These are phyloP conservation scores for Nibea albiflora DNA, from an alignment of 2,113 vertebrate species.

Conservation along the genomic window DNA sequence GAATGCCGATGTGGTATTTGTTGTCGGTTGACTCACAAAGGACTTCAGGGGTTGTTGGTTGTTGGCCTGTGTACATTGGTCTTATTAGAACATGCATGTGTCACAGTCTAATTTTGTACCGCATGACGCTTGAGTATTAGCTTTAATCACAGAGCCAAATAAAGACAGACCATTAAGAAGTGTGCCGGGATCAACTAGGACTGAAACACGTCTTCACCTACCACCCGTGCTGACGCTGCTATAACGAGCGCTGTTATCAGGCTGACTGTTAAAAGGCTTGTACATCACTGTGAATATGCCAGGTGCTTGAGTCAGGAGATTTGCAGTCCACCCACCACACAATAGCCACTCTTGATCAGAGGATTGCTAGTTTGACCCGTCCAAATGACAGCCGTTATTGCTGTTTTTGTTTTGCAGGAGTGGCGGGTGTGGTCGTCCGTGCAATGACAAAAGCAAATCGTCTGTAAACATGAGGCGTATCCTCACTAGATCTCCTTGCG, in stretches of 20 bases:
- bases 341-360: constrained; percentile 29
- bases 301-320: constrained; percentile 30
- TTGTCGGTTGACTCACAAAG: not conserved
- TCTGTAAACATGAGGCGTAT: not conserved
- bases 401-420: constrained; percentile 18
- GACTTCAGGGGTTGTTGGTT: not conserved
- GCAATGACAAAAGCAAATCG: not conserved
- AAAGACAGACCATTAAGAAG: not conserved
- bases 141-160: not conserved
- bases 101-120: not conserved
- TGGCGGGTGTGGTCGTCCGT: not conserved
- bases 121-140: not conserved
- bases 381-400: constrained; percentile 13
- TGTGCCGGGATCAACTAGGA: not conserved
- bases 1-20: constrained; percentile 7
- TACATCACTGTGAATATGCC: not conserved
- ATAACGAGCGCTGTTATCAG: not conserved
- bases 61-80: not conserved
- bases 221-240: not conserved
- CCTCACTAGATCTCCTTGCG: not conserved
- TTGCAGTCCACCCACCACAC: constrained; percentile 21
- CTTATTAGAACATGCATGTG: constrained; percentile 8
- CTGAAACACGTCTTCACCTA: not conserved
- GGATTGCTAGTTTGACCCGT: constrained; percentile 29
- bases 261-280: not conserved